Base-by-base conservation (phyloP, 2,888 invertebrate genomes). In the Bellardia bayeri region DNA sequence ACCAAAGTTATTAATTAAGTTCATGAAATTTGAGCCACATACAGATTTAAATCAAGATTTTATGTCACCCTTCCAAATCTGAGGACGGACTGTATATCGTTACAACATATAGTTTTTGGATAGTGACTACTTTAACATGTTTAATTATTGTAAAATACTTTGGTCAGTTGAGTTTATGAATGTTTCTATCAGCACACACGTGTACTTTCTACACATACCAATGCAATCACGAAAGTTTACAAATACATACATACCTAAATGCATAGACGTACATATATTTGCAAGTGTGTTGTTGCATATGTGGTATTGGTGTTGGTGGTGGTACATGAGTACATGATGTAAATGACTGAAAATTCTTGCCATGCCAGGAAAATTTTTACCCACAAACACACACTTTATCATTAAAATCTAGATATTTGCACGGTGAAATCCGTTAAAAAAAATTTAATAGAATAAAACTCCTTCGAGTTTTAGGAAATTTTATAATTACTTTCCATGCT, bases 131-230 rank as follows among this genome's bases (percentile, higher is more conserved):
- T 84, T 68, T 68, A 84, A 84, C 66, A 54, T 66, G 79, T 79
- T 84, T 68, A 74, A 84, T 84, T 79, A 79, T 74, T 51, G 72
- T 56, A 79, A 84, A 84, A 84, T 79, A 74, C 72, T 66, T 40
- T 66, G 84, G 84, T 84, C 71, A 84, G 84, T 66, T 84, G 72
- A 84, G 66, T 84, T 78, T 72, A 66, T 79, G 58, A 84, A 84
- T 66, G 58, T 72, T 72, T 49, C 66, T 7, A 49, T 63, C 45
- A 16, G 63, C 63, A 51, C 45, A 51, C 40, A 42, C 30, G 42
- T 4, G n/a, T 64, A 51, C 16, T 33, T 72, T 7, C 16, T 16
- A n/a, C 9, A 40, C 45, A 61, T 23, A 16, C 42, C 16, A 76
- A 6, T 16, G 51, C 3, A 54, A 30, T 30, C 42, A 66, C 23